Conservation (phyloP, 2,888 invertebrate species). For the Caenorhabditis imperialis region DNA sequence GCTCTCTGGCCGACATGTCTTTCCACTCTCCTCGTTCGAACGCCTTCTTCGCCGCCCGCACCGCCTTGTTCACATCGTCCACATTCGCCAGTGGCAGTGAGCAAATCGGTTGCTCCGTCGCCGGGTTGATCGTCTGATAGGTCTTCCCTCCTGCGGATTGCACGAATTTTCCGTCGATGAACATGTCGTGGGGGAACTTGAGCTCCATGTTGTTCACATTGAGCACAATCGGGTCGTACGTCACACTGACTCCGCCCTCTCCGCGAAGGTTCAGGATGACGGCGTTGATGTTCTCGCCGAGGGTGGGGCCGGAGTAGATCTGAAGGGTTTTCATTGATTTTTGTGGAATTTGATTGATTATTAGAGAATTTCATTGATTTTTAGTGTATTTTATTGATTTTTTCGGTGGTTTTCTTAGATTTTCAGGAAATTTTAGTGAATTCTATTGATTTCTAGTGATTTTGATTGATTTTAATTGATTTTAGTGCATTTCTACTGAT, state of each 20-base stretch:
- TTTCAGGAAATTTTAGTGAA: background rate
- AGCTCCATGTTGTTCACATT: slow-evolving; percentile 89
- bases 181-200: slow-evolving; percentile 90
- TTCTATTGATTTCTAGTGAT: too few species aligned
- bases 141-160: slow-evolving; percentile 82
- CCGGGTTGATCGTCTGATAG: slow-evolving; percentile 85
- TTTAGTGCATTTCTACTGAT: too few species aligned
- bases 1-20: slow-evolving; percentile 92
- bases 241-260: slow-evolving; percentile 73
- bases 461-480: too few species aligned
- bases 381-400: too few species aligned
- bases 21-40: slow-evolving; percentile 87
- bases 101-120: slow-evolving; percentile 84
- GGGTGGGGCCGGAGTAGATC: slow-evolving; percentile 92
- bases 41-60: slow-evolving; percentile 86
- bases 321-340: slow-evolving; percentile 77
- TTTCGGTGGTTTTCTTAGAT: too few species aligned
- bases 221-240: slow-evolving; percentile 79
- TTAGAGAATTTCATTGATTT: too few species aligned
- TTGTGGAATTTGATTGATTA: too few species aligned
- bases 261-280: slow-evolving; percentile 84
- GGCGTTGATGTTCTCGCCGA: slow-evolving; percentile 85
- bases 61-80: slow-evolving; percentile 90
- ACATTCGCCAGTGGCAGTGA: slow-evolving; percentile 84
- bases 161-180: slow-evolving; percentile 91